phyloP scores from a whole-genome alignment of 2,888 invertebrate genomes.

The Pachymerium ferrugineum region DNA sequence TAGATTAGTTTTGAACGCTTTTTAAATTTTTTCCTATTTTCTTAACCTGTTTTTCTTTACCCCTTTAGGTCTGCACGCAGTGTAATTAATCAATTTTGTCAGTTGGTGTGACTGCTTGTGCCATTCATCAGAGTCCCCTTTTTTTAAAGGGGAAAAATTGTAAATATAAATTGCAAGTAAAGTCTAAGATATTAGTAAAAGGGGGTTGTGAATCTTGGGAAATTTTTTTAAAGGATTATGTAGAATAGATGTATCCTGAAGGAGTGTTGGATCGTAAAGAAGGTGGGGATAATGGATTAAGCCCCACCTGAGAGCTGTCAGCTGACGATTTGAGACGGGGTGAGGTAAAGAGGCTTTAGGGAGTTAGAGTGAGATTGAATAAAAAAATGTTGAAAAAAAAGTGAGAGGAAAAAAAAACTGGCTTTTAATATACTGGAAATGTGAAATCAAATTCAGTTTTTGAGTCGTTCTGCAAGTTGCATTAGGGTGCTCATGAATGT shows the following conservation, averaged over 20 bases:
- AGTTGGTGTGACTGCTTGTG: slow-evolving; percentile 12
- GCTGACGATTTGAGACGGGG: slow-evolving; percentile 25
- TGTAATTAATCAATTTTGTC: slow-evolving; percentile 21
- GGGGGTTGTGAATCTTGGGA: not conserved
- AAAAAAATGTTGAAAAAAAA: not conserved
- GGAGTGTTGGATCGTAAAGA: slow-evolving; percentile 25
- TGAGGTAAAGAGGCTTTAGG: slow-evolving; percentile 22
- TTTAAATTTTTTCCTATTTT: not conserved
- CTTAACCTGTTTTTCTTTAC: slow-evolving; percentile 12
- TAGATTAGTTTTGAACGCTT: not conserved
- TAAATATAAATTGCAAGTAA: slow-evolving; percentile 6
- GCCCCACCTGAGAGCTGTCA: slow-evolving; percentile 25
- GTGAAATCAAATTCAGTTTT: not conserved
- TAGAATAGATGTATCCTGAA: slow-evolving; percentile 25
- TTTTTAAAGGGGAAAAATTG: not conserved
- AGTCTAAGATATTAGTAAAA: slow-evolving; percentile 6
- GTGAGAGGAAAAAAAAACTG: not conserved
- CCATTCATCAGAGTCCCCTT: slow-evolving; percentile 14
- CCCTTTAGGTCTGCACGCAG: slow-evolving; percentile 8
- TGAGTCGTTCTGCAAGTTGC: no score
- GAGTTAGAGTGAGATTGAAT: slow-evolving; percentile 21
- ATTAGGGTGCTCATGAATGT: no score
- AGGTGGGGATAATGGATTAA: slow-evolving; percentile 27
- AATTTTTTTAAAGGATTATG: slow-evolving; percentile 9
- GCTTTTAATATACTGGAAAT: slow-evolving; percentile 14